phyloP scores from a whole-genome alignment of 2,113 vertebrate genomes.

The Petrocephalus zakoni region DNA sequence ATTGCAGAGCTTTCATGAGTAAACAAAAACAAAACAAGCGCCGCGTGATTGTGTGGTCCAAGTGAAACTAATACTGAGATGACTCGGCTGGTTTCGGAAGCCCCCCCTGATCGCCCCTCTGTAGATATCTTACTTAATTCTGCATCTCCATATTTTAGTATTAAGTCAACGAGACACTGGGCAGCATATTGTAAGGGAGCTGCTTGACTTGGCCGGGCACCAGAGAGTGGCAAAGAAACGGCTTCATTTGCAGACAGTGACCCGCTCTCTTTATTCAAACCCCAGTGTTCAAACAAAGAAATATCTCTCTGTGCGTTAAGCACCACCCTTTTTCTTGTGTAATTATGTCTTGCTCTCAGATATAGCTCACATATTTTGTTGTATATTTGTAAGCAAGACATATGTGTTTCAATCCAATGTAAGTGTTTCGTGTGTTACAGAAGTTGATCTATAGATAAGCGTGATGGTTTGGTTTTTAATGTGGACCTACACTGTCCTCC shows the following conservation, averaged over 20 bases:
- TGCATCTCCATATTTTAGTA: conserved; percentile 18
- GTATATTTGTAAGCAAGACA: neutral
- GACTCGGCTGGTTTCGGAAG: conserved; percentile 13
- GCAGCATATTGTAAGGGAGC: conserved; percentile 18
- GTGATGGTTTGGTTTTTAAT: neutral
- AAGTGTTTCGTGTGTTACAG: neutral
- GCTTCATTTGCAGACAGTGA: conserved; percentile 14
- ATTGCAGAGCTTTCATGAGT: conserved; percentile 26
- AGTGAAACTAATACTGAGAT: conserved; percentile 18
- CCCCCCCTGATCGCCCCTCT: conserved; percentile 9
- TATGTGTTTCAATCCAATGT: neutral
- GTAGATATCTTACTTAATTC: conserved; percentile 21
- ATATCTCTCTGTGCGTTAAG: neutral
- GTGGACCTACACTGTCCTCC: neutral
- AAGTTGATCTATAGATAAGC: neutral
- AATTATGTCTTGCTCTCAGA: neutral
- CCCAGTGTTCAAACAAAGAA: conserved; percentile 5
- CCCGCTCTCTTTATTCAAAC: neutral
- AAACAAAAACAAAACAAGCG: conserved; percentile 26
- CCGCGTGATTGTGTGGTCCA: conserved; percentile 11
- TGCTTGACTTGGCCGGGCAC: conserved; percentile 14
- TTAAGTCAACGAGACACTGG: conserved; percentile 8
- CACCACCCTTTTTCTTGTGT: neutral
- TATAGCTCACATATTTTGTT: neutral
- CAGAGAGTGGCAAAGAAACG: conserved; percentile 2